Evolutionary conservation across 2,797 vertebrate species (phyloP), one percentile per base, ranked within the genome.

Genomic region (Danio kyathit): DNA sequence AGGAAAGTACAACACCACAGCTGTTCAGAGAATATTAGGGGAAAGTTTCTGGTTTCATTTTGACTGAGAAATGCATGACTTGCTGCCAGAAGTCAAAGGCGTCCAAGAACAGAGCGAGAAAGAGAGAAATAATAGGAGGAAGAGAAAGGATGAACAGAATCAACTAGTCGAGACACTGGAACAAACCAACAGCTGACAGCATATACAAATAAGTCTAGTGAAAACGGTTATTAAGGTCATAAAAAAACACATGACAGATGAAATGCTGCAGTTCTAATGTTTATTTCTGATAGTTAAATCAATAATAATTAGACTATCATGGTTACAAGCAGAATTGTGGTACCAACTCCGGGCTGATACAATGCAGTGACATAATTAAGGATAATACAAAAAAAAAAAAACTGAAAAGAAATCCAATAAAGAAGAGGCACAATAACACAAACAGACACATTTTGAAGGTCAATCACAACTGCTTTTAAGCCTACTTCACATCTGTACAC

Each of bases 241-340:
- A n/a, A 51, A 74, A 74, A 63, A 74, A 81, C 52, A 63, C 52
- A 29, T 0, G 40, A 77, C 46, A 69, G 43, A 85, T 29, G 14
- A 54, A 54, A 74, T 12, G 9, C 10, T 89, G 88, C 89, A 88
- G 89, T 93, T 94, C 92, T 94, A 93, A 93, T 90, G 90, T 91
- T 93, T 95, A 95, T 95, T 93, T 29, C 94, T 92, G 90, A 85
- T 94, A 94, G 92, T 94, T 93, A 95, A 95, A 93, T 94, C 93
- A 95, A 95, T 92, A 92, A 93, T 91, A 92, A 94, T 94, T 90
- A 92, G 92, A 95, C 93, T 94, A 93, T 91, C 90, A 89, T 93
- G 93, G 91, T 94, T 95, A 95, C 94, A 95, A 95, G 94, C 92
- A 93, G 88, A 92, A 89, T 83, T 91, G 93, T 86, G 87, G 92